phyloP scores from a whole-genome alignment of 2,888 invertebrate genomes.

The Ormyrus thymus region DNA sequence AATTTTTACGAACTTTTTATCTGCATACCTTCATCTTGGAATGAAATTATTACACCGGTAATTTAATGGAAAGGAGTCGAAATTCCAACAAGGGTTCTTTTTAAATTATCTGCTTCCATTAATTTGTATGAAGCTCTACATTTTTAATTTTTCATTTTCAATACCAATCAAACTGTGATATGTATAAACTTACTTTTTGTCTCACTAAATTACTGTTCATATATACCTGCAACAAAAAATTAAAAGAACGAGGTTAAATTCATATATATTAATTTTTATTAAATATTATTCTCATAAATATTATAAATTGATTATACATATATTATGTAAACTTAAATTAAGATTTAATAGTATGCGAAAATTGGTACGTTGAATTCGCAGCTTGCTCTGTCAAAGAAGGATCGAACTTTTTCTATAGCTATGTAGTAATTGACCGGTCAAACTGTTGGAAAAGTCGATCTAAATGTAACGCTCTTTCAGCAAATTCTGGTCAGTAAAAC shows the following conservation, averaged over 20 bases:
- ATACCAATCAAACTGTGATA: not conserved
- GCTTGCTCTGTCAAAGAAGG: not conserved
- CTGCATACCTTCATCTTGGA: not conserved
- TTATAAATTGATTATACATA: not conserved
- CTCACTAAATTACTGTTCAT: too few relatives aligned
- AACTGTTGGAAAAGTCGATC: slow-evolving; percentile 10
- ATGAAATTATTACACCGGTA: not conserved
- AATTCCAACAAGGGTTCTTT: not conserved
- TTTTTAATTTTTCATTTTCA: not conserved
- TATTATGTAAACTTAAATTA: not conserved
- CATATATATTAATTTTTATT: too few relatives aligned
- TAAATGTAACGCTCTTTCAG: slow-evolving; percentile 1
- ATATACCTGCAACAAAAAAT: too few relatives aligned
- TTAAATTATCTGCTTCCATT: not conserved
- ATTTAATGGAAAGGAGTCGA: too few relatives aligned
- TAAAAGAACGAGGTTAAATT: too few relatives aligned
- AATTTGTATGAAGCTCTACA: too few relatives aligned
- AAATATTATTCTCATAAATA: too few relatives aligned
- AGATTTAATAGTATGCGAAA: not conserved
- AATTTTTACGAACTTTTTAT: not conserved
- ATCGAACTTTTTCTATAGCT: not conserved
- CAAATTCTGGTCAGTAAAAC: slow-evolving; percentile 7
- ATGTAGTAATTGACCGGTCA: slow-evolving; percentile 1
- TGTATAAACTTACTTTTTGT: too few relatives aligned
- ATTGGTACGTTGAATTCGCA: not conserved